These are phyloP conservation scores for Sander vitreus DNA, from an alignment of 2,113 vertebrate genomes.

Conservation along the genomic window DNA sequence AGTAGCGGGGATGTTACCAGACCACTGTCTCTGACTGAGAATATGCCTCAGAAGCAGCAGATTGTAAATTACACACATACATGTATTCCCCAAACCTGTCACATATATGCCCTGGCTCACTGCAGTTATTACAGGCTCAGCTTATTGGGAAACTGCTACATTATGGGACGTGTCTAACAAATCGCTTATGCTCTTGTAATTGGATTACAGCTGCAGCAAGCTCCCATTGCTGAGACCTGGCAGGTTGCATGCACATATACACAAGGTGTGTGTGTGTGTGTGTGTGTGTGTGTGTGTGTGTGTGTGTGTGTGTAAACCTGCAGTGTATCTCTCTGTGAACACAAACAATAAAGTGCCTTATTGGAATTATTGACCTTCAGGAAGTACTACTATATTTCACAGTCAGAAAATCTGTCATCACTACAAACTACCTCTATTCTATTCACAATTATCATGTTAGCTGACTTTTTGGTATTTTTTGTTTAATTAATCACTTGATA, in stretches of 20 bases:
- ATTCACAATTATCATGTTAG: background rate
- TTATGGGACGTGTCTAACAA: constrained; percentile 98
- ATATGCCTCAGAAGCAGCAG: background rate
- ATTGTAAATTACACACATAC: background rate
- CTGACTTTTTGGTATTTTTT: background rate
- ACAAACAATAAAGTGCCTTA: background rate
- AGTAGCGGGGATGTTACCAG: background rate
- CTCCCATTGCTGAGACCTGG: constrained; percentile 95
- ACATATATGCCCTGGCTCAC: constrained; percentile 90
- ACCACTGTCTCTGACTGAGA: background rate
- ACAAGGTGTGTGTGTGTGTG: background rate
- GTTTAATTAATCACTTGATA: no score
- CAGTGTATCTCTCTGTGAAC: background rate
- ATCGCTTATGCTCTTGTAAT: constrained; percentile 98
- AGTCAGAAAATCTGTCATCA: background rate
- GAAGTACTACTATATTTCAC: background rate
- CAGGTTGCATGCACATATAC: constrained; percentile 71
- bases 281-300: background rate
- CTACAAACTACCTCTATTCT: background rate
- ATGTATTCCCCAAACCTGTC: background rate
- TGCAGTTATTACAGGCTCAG: constrained; percentile 96
- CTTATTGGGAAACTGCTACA: constrained; percentile 97
- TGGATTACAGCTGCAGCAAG: constrained; percentile 96
- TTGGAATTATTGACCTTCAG: background rate
- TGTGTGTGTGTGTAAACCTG: background rate